Percentiles rank a stretch among this genome's conserved stretches.
phyloP scores from a whole-genome alignment of 2,888 invertebrate genomes.

The Enchytraeus crypticus region DNA sequence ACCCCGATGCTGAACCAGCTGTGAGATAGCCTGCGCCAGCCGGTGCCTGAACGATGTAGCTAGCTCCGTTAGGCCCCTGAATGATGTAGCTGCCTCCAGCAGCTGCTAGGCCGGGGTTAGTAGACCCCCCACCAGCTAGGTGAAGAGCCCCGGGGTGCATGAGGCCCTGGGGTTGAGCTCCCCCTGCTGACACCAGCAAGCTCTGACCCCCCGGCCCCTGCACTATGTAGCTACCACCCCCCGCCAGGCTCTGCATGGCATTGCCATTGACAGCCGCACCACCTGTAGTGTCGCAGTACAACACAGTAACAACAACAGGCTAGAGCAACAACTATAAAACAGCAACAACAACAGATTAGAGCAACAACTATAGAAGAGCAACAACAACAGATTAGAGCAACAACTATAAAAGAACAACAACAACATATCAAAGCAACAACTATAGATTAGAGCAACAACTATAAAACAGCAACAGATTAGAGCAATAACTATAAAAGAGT shows the following conservation, averaged over 20 bases:
- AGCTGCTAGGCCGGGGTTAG: not conserved
- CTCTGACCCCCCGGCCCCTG: not conserved
- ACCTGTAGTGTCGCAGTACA: not conserved
- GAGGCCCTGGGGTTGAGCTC: not conserved
- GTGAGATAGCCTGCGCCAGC: too few species aligned
- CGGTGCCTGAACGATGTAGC: not conserved
- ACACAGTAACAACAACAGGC: not conserved
- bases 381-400: not conserved
- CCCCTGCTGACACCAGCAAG: not conserved
- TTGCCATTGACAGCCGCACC: not conserved
- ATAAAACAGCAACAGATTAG: not conserved
- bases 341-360: not conserved
- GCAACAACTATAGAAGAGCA: not conserved
- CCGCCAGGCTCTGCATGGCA: not conserved
- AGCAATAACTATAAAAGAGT: not conserved
- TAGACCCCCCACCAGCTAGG: not conserved
- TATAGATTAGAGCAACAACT: not conserved
- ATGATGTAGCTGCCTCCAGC: conserved; percentile 1
- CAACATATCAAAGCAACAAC: not conserved
- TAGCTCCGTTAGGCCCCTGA: not conserved
- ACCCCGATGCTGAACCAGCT: too few species aligned
- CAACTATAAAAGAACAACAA: not conserved
- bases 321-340: not conserved
- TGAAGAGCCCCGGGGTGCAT: not conserved
- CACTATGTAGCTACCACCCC: conserved; percentile 4